Evolutionary conservation across 2,888 invertebrate genomes (phyloP), one percentile per base, ranked within the genome.

Genomic region (Tenthredo mesomela): DNA sequence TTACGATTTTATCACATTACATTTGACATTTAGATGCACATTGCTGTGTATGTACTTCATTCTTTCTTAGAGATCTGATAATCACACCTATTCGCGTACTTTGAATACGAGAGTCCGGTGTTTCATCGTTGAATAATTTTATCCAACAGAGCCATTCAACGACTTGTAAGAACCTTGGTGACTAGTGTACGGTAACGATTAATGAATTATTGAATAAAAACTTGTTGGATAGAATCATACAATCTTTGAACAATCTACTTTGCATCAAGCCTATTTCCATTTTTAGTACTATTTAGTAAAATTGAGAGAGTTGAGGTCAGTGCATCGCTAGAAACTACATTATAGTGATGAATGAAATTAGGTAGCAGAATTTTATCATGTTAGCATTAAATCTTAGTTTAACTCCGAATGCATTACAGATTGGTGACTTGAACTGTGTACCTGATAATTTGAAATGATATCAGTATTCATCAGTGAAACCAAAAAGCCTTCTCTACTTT

Each of bases 21-120:
- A 61, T 58, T 80, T 37, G 61, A 77, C 77, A 80, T 80, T 80
- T 25, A 61, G 80, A 80, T 61, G 80, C 80, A 80, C 58, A 80
- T 80, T 80, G 12, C 21, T 61, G 12, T 61, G 21, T 40, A 40
- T 77, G 29, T 15, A 77, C 6, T 33, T 54, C 9, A 50, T 21
- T 80, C n/a, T 37, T 80, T 37, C 40, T 33, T 29, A 54, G n/a
- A 54, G 18, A 54, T 47, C 54, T n/a, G 18, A 54, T 47, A 9
- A 47, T 47, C 9, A n/a, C 7, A 47, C 21, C 29, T 25, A 43
- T 21, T 50, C 12, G 43, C 15, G 25, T 12, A 21, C 25, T 47
- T 47, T 15, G 12, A 75, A 25, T 12, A 47, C 15, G 12, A n/a
- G 25, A 21, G 21, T 70, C 5, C 40, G 37, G 70, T 70, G n/a